Conservation (phyloP, 2,113 vertebrate species). For the Sinosuthora webbiana region DNA sequence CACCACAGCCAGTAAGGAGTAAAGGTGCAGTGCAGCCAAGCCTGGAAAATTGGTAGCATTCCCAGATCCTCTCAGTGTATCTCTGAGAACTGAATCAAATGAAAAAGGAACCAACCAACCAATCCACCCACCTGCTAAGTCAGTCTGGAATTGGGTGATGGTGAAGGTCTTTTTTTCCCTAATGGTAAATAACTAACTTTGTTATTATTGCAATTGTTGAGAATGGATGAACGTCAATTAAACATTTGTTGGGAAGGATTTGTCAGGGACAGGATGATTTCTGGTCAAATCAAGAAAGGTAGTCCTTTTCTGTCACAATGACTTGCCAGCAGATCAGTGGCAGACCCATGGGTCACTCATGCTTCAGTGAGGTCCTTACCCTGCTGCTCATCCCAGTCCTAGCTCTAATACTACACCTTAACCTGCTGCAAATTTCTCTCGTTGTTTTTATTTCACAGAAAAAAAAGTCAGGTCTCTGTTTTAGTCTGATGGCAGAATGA, state of each 20-base stretch:
- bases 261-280: background rate
- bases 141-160: background rate
- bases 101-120: background rate
- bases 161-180: background rate
- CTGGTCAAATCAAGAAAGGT: background rate
- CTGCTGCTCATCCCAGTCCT: background rate
- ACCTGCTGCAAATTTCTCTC: background rate
- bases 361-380: background rate
- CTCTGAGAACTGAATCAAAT: background rate
- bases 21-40: background rate
- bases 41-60: background rate
- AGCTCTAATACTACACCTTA: background rate
- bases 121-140: background rate
- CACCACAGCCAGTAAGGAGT: background rate
- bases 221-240: background rate
- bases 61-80: background rate
- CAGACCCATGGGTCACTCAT: background rate
- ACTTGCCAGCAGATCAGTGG: background rate
- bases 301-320: background rate
- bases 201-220: background rate
- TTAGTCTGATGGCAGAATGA: background rate
- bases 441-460: background rate
- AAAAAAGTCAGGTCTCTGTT: background rate
- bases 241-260: background rate
- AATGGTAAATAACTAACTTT: background rate